Base-by-base conservation (phyloP, 1,140 invertebrate species). In the Tetramorium alpestre region DNA sequence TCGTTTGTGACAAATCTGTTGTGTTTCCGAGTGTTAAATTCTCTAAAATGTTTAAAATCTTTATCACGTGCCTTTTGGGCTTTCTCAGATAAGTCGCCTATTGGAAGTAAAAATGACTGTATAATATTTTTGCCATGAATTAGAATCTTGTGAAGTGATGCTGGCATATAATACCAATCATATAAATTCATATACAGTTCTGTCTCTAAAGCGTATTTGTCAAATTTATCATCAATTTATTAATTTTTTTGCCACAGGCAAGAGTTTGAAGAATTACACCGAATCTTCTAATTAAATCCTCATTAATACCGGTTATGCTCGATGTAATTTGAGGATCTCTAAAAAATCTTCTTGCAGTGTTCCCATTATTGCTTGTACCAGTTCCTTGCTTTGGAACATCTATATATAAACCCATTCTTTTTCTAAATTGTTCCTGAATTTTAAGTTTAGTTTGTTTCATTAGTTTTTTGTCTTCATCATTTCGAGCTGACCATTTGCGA, bases 321-420 rank as follows among this genome's bases (percentile, higher is more conserved):
- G n/a, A 64, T 18, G 28, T 64, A 64, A 16, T 64, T 38, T 64
- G 0, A 64, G 28, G 6, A 38, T 64, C 60, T 64, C 38, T 41
- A 13, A 67, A 67, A 38, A 67, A 67, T 8, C 64, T 38, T 28
- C 28, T 28, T 2, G 64, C 38, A 22, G 64, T 67, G 10, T 67
- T 44, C 10, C 64, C 38, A 22, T 67, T 67, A 67, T 67, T 67
- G 7, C 64, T 44, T 41, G 64, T 67, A 44, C 33, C 64, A 67
- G 18, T 67, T 67, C 64, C 38, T 67, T 67, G 64, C n/a, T 67
- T 67, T 44, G 64, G 64, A 67, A 44, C 38, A 67, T 65, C 64
- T 65, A 65, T 5, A 22, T 44, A 67, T 10, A 67, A 67, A n/a
- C 13, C 6, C 18, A 22, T 67, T 16, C 44, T 44, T 67, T 38